phyloP scores from a whole-genome alignment of 2,888 invertebrate species.

The Xestobium rufovillosum region DNA sequence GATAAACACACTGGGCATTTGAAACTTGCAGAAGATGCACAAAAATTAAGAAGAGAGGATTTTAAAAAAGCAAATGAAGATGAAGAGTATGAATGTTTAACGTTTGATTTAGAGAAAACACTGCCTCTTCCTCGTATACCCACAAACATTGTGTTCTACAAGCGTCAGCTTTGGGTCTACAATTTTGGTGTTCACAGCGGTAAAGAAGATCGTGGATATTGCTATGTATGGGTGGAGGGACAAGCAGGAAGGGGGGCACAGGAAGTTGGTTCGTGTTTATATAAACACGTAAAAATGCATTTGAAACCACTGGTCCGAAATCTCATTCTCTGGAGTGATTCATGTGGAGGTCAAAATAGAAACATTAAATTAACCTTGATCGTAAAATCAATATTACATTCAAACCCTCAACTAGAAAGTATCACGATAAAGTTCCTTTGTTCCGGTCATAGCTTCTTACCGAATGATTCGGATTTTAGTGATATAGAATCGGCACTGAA shows the following conservation, averaged over 20 bases:
- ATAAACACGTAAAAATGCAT: slow-evolving; percentile 23
- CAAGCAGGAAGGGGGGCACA: slow-evolving; percentile 25
- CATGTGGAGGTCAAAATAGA: too few relatives aligned
- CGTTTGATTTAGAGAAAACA: slow-evolving; percentile 26
- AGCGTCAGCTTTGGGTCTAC: slow-evolving; percentile 27
- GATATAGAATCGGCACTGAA: too few relatives aligned
- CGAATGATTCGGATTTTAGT: too few relatives aligned
- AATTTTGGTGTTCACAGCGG: slow-evolving; percentile 23
- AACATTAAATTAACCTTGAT: too few relatives aligned
- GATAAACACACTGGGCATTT: slow-evolving; percentile 17
- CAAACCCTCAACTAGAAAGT: too few relatives aligned
- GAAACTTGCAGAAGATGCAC: slow-evolving; percentile 15
- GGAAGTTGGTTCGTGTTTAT: slow-evolving; percentile 24
- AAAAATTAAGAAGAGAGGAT: slow-evolving; percentile 14
- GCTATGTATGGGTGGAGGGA: slow-evolving; percentile 24
- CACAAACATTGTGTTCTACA: slow-evolving; percentile 25
- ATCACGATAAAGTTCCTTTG: too few relatives aligned
- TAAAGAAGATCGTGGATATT: slow-evolving; percentile 11
- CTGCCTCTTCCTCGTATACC: slow-evolving; percentile 24
- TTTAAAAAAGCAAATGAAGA: slow-evolving; percentile 14
- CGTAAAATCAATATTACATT: too few relatives aligned
- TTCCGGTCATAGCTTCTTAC: too few relatives aligned
- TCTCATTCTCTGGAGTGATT: too few relatives aligned
- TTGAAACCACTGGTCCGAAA: too few relatives aligned
- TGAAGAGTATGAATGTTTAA: slow-evolving; percentile 14